Base-by-base conservation (phyloP, 2,113 vertebrate species). In the Ceyx margarethae region DNA sequence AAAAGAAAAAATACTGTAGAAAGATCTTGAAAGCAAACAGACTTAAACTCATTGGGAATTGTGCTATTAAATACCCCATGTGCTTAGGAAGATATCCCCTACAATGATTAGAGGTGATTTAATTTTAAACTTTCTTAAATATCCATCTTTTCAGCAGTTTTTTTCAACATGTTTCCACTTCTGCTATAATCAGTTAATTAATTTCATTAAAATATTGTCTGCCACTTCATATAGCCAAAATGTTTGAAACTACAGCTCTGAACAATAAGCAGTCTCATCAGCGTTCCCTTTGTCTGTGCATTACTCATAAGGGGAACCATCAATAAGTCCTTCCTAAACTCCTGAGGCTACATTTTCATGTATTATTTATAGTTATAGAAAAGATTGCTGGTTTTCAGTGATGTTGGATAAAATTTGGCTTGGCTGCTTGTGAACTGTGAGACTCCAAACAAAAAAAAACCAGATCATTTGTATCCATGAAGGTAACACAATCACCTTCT, bases 281-380 rank as follows among this genome's bases (percentile, higher is more conserved):
- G 18, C 7, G 6, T 79, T 87, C 81, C 84, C 25, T 50, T 0
- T 83, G 50, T 68, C 74, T 86, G 68, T 61, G 45, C 56, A 50
- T 86, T 90, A 42, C 78, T 94, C 68, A 40, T 60, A 90, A 90
- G 65, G 57, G 29, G 25, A 93, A 40, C 82, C 93, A 83, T 95
- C 88, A 90, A 14, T 95, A 95, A 95, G 73, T 81, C 74, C 69
- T 93, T 90, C 43, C 86, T 60, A 91, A 91, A 69, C 76, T 91
- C 85, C 85, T 19, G 83, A 92, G 81, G 77, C 87, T 87, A 81
- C 15, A 13, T 91, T 86, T 90, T 87, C 78, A 68, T 95, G 57
- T 91, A 88, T 90, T 93, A 91, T 84, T 89, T 96, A 95, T 89
- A 79, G 33, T 58, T 81, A 10, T 48, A 80, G 81, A 84, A 89